Evolutionary conservation across 2,113 vertebrate genomes (phyloP), one percentile per base, ranked within the genome.

Genomic region (Pomatorhinus ruficollis): DNA sequence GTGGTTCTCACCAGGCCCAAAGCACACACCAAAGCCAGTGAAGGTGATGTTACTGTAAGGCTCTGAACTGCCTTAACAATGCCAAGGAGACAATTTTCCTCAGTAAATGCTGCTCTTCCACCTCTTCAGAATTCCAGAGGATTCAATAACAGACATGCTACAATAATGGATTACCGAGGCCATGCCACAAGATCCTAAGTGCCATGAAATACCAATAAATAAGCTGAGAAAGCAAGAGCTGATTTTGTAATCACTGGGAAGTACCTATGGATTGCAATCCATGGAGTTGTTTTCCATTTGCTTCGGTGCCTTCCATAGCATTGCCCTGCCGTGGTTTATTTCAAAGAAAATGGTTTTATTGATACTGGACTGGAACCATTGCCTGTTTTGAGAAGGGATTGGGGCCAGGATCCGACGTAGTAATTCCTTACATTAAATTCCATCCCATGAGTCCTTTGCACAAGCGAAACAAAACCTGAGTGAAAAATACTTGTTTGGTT

Each of bases 181-280:
- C 3, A 0, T 63, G 45, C 30, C 23, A 42, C 6, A 2, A 28
- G 35, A 75, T 31, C 25, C 6, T 8, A 8, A 76, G 35, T 35
- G 33, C 53, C 88, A 0, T 33, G 35, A 70, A 89, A 44, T 39
- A 27, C n/a, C 31, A n/a, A n/a, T 49, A 49, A 85, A 50, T 31
- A 72, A 61, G 22, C 11, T 44, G 50, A 74, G 45, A 83, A 86
- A 80, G 31, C 42, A 69, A 37, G 49, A 77, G 31, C 18, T 49
- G 5, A 22, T 45, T 17, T 40, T 82, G 45, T 13, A 61, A 72
- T 50, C 30, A 2, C 6, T 11, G 56, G 27, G 24, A 70, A 59
- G 15, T 31, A 54, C 0, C 0, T 20, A 42, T 0, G 0, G 23
- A 18, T 15, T 54, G 27, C 6, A 57, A 3, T 27, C 28, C 20